phyloP scores from a whole-genome alignment of 1,140 invertebrate genomes.

The Riptortus pedestris region DNA sequence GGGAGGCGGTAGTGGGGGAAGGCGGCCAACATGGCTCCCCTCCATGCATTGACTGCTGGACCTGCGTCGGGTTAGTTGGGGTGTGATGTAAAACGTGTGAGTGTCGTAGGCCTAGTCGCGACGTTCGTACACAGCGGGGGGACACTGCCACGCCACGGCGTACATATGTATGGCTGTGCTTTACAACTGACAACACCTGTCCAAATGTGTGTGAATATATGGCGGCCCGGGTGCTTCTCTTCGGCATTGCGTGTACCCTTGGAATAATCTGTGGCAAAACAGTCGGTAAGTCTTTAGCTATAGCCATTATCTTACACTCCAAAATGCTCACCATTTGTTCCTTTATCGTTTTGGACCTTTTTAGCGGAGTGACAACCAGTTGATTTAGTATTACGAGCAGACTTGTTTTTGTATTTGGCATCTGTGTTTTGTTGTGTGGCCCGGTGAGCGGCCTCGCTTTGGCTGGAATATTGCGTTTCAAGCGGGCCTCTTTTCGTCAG shows the following conservation, averaged over 20 bases:
- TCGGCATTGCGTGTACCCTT: conserved; percentile 34
- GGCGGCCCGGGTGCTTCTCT: conserved; percentile 34
- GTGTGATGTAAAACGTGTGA: conserved; percentile 20
- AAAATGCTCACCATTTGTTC: no score
- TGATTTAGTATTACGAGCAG: no score
- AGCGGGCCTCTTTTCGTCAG: no score
- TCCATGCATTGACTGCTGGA: conserved; percentile 22
- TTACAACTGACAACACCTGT: conserved; percentile 23
- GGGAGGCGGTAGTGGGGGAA: not conserved
- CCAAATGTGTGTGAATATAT: conserved; percentile 36
- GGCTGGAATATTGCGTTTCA: no score
- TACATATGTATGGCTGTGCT: not conserved
- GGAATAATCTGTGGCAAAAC: conserved; percentile 31
- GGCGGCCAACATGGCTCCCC: not conserved
- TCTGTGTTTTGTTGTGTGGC: no score
- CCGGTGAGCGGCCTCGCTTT: no score
- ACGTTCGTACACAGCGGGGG: no score
- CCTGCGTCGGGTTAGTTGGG: conserved; percentile 11
- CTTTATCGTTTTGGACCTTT: no score
- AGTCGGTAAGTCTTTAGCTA: conserved; percentile 32
- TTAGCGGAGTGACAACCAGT: no score
- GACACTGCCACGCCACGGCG: no score
- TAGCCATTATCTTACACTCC: no score
- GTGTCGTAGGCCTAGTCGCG: not conserved
- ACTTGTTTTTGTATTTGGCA: no score